These are phyloP conservation scores for Tokudaia tokunoshimensis DNA, from an alignment of 2,797 vertebrate genomes.

Conservation along the genomic window DNA sequence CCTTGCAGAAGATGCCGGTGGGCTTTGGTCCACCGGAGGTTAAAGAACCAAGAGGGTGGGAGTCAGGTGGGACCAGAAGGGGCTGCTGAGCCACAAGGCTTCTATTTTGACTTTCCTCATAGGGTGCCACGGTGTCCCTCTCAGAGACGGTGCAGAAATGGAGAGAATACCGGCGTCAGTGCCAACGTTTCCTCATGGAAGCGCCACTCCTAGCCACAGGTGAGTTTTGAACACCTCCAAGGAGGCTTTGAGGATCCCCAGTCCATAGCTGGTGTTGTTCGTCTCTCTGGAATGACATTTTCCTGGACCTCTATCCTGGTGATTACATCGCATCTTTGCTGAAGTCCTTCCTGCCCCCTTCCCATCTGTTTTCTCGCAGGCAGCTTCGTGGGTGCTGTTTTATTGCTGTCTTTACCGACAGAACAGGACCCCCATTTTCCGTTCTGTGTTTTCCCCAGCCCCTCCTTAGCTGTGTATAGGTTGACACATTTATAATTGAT, in stretches of 20 bases:
- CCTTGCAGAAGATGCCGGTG: not conserved
- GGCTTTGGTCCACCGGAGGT: not conserved
- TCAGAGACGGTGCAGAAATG: constrained; percentile 89
- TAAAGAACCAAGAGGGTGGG: not conserved
- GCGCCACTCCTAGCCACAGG: constrained; percentile 85
- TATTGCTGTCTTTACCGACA: not conserved
- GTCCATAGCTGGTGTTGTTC: not conserved
- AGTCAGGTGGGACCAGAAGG: rapidly evolving
- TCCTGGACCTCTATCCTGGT: not conserved
- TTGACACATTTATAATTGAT: not conserved
- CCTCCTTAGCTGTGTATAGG: not conserved
- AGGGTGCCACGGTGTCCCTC: constrained; percentile 88
- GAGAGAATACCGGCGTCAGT: constrained; percentile 89
- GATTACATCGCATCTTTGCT: not conserved
- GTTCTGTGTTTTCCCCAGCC: not conserved
- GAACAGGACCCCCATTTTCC: not conserved
- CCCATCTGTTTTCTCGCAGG: not conserved
- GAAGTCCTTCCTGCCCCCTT: not conserved
- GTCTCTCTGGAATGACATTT: not conserved
- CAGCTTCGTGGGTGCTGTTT: not conserved
- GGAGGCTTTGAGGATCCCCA: not conserved
- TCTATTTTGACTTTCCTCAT: not conserved
- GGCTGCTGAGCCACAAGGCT: not conserved
- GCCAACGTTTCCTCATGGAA: constrained; percentile 86
- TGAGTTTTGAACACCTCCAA: constrained; percentile 61